Evolutionary conservation across 2,797 vertebrate genomes (phyloP).

Genomic region (Microctenopoma stevenorrisi): DNA sequence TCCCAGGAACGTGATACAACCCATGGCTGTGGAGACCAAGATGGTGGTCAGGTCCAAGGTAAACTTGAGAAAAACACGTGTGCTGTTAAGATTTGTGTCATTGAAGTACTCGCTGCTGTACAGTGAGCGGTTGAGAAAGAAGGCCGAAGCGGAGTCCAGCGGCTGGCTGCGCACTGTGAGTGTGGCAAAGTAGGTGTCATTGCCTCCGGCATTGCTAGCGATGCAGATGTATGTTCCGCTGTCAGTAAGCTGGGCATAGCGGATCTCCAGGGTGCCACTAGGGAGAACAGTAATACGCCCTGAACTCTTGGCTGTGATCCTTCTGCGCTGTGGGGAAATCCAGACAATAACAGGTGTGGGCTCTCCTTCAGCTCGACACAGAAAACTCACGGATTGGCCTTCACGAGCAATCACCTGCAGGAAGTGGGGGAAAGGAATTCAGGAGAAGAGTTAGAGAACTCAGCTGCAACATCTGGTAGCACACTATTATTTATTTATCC

Average conservation of each 20-base stretch:
- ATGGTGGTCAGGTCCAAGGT: constrained; percentile 98
- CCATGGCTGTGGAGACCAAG: constrained; percentile 98
- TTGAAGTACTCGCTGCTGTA: constrained; percentile 88
- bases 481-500: neutral
- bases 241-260: constrained; percentile 91
- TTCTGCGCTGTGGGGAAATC: constrained; percentile 93
- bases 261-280: constrained; percentile 93
- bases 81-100: constrained; percentile 91
- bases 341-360: constrained; percentile 91
- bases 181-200: constrained; percentile 97
- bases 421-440: constrained; percentile 16
- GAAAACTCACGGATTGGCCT: constrained; percentile 91
- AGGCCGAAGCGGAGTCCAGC: constrained; percentile 81
- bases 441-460: constrained; percentile 3
- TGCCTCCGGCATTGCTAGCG: constrained; percentile 96
- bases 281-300: constrained; percentile 89
- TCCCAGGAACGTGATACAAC: constrained; percentile 98
- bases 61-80: constrained; percentile 92
- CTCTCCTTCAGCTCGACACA: constrained; percentile 94
- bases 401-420: constrained; percentile 83
- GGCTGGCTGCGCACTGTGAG: constrained; percentile 88
- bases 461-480: constrained; percentile 2
- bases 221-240: constrained; percentile 98
- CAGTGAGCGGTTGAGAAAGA: constrained; percentile 87
- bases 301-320: constrained; percentile 86